phyloP scores from a whole-genome alignment of 1,140 invertebrate species.

The Aphaenogaster ashmeadi region DNA sequence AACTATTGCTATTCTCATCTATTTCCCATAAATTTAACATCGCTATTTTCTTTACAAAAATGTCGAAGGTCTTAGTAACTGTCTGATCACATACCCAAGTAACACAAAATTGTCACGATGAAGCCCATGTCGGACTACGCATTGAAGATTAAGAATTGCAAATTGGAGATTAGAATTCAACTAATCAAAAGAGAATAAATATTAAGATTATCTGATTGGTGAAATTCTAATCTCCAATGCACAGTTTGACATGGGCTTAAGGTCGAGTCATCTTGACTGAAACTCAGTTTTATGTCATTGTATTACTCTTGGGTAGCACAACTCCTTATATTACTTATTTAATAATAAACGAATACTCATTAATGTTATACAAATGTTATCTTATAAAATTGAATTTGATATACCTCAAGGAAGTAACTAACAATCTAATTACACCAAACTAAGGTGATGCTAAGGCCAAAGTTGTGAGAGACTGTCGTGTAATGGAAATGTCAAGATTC shows the following conservation, averaged over 20 bases:
- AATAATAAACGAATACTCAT: not conserved
- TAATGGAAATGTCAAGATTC: not conserved
- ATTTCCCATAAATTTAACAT: not conserved
- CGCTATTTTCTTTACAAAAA: slow-evolving; percentile 4
- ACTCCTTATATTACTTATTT: not conserved
- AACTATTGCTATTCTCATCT: not conserved
- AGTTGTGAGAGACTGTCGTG: not conserved
- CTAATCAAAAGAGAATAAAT: no score
- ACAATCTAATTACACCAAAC: not conserved
- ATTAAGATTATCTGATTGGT: no score
- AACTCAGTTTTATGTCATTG: no score
- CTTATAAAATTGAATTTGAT: not conserved
- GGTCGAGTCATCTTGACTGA: no score
- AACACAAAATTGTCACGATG: no score
- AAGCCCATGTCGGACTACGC: no score
- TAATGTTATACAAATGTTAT: not conserved
- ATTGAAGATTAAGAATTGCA: no score
- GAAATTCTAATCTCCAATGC: no score
- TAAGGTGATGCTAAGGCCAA: not conserved
- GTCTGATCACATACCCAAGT: no score
- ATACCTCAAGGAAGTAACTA: not conserved
- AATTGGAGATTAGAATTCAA: no score
- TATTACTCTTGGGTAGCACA: not conserved
- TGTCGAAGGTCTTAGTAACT: not conserved
- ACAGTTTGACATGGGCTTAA: no score